These are phyloP conservation scores for Ellobium chinense DNA, from an alignment of 2,888 invertebrate genomes.

Conservation along the genomic window DNA sequence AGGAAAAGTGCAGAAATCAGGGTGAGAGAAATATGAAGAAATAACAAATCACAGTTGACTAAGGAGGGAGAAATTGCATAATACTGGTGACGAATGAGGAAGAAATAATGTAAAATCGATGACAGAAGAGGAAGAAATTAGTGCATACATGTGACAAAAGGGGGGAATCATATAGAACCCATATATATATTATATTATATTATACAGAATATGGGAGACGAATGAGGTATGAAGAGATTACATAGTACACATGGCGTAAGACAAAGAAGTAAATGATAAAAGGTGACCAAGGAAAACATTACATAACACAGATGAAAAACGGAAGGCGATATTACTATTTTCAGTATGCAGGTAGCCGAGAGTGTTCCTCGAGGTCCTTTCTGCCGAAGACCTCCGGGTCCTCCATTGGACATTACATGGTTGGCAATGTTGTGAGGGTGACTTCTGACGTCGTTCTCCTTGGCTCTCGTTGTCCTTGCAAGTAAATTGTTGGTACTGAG, in stretches of 20 bases:
- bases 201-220: too few relatives aligned
- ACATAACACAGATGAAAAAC: background rate
- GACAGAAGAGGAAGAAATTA: too few relatives aligned
- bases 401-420: background rate
- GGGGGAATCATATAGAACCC: too few relatives aligned
- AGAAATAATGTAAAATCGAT: too few relatives aligned
- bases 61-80: background rate
- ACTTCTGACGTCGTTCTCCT: background rate
- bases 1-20: background rate
- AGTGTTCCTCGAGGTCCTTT: background rate
- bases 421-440: background rate
- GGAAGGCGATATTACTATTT: background rate
- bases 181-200: too few relatives aligned
- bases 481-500: slow-evolving; percentile 25
- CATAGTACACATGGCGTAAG: background rate
- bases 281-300: background rate
- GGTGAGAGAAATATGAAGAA: background rate
- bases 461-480: background rate
- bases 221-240: background rate
- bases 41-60: background rate
- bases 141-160: too few relatives aligned
- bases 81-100: background rate
- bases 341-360: background rate
- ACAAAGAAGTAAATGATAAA: background rate
- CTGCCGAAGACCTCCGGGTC: background rate